phyloP scores from a whole-genome alignment of 2,113 vertebrate genomes.

The Fukomys damarensis region DNA sequence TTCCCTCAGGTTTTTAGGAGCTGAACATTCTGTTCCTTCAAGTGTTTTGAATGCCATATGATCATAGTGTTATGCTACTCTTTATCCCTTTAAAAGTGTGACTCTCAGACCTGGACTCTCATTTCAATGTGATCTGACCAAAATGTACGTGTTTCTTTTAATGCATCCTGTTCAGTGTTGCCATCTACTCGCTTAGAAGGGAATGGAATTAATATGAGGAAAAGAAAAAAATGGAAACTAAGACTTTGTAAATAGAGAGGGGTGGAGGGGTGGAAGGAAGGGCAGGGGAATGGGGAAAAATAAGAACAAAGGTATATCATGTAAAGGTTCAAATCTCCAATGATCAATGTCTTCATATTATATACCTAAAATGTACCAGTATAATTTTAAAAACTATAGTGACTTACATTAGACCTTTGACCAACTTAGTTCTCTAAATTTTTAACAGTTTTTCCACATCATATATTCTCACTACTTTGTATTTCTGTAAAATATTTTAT shows the following conservation, averaged over 20 bases:
- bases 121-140: not conserved
- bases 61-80: not conserved
- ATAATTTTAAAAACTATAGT: not conserved
- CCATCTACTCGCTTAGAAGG: not conserved
- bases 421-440: not conserved
- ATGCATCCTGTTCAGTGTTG: not conserved
- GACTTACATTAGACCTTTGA: not conserved
- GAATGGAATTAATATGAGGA: too few species aligned
- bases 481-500: not conserved
- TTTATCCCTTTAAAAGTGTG: not conserved
- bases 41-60: slow-evolving; percentile 21
- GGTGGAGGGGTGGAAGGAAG: too few species aligned
- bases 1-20: slow-evolving; percentile 51
- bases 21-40: not conserved
- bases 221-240: too few species aligned
- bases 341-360: too few species aligned
- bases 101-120: not conserved
- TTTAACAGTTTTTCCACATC: not conserved
- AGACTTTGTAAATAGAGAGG: too few species aligned
- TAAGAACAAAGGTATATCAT: too few species aligned
- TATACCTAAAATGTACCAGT: too few species aligned
- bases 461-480: not conserved
- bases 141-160: not conserved
- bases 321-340: too few species aligned
- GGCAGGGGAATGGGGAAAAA: too few species aligned